phyloP scores from a whole-genome alignment of 2,113 vertebrate species.

The Xyrauchen texanus region DNA sequence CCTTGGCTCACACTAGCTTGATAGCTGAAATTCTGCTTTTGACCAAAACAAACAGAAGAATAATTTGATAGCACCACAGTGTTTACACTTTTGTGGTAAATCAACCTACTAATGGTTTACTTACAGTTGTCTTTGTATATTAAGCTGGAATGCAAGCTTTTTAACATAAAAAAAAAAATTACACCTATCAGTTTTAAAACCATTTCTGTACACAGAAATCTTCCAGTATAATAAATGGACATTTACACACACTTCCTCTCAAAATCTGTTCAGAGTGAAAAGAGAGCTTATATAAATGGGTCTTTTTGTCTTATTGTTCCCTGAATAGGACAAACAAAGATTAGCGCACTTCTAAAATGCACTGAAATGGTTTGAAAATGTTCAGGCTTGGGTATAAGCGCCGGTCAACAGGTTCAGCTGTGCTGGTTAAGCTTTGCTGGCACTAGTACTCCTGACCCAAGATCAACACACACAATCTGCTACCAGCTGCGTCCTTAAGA shows the following conservation, averaged over 20 bases:
- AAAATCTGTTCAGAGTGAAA: slow-evolving; percentile 6
- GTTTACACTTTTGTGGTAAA: no score
- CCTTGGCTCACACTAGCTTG: no score
- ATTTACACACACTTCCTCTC: neutral
- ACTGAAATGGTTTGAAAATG: neutral
- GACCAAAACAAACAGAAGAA: no score
- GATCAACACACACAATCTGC: slow-evolving; percentile 13
- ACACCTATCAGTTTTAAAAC: no score
- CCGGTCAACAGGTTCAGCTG: slow-evolving; percentile 3
- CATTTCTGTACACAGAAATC: neutral
- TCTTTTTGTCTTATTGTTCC: slow-evolving; percentile 8
- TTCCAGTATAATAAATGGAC: neutral
- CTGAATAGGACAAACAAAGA: slow-evolving; percentile 24
- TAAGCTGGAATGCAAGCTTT: no score
- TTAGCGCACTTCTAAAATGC: neutral
- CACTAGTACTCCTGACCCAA: neutral
- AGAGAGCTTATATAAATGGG: neutral
- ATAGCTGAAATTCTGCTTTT: no score
- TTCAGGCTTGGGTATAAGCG: neutral
- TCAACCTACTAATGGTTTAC: no score
- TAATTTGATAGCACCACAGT: no score
- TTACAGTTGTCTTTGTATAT: no score
- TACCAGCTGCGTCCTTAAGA: neutral
- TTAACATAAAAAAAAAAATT: no score
- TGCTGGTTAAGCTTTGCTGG: no score